Evolutionary conservation across 2,888 invertebrate species (phyloP).

Genomic region (Mayetiola destructor): DNA sequence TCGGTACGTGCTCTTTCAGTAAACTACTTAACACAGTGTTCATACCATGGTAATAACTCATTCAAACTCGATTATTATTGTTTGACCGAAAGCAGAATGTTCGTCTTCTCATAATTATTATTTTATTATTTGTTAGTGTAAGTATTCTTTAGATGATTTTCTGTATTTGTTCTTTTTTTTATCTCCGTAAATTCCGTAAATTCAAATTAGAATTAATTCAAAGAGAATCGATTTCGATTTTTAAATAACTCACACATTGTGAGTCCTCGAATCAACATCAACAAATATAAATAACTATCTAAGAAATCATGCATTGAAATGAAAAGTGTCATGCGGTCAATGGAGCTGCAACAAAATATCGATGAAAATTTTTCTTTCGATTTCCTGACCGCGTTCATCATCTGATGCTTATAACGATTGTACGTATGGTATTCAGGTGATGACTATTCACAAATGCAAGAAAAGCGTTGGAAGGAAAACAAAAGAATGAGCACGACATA

Average conservation of each 20-base stretch:
- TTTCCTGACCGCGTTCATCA: no score
- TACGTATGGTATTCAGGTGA: no score
- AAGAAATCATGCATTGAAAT: neutral
- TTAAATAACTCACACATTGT: neutral
- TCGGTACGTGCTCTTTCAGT: no score
- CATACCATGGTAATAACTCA: neutral
- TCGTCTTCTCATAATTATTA: neutral
- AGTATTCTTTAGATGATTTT: neutral
- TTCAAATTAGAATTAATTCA: constrained; percentile 8
- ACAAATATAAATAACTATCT: neutral
- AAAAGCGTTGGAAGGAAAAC: no score
- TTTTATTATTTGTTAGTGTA: neutral
- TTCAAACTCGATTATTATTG: constrained; percentile 5
- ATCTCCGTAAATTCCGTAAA: neutral
- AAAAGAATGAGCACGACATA: no score
- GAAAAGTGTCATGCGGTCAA: constrained; percentile 13
- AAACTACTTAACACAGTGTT: neutral
- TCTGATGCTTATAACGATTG: no score
- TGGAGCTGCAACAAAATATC: constrained; percentile 7
- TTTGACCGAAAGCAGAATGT: no score
- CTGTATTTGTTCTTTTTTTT: neutral
- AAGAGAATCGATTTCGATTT: constrained; percentile 2
- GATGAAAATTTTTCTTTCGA: constrained; percentile 1
- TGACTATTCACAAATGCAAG: no score
- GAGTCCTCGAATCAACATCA: neutral